A percentile compares a stretch with the other conserved stretches of the same genome.
Evolutionary conservation across 2,797 vertebrate species (phyloP).

Genomic region (Xenentodon cancila): DNA sequence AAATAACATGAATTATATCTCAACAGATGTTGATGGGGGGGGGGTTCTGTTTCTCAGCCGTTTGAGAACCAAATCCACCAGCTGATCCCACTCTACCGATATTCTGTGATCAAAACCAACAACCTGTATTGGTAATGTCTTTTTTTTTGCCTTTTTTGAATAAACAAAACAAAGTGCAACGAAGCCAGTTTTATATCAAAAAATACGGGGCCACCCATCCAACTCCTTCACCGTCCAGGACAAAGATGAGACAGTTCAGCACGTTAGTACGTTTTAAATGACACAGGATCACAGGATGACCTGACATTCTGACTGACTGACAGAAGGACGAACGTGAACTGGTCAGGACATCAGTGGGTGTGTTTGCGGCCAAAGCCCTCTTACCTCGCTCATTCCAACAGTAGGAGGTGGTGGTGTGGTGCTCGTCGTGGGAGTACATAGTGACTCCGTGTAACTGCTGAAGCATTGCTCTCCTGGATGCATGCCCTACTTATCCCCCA

Average conservation of each 20-base stretch:
- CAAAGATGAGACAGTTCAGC: slow-evolving; percentile 27
- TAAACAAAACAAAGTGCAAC: background rate
- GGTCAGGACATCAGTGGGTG: slow-evolving; percentile 48
- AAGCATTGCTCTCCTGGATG: slow-evolving; percentile 90
- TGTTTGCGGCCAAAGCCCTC: slow-evolving; percentile 62
- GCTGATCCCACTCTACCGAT: background rate
- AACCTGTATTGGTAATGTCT: no score
- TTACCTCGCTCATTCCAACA: slow-evolving; percentile 88
- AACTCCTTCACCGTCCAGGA: slow-evolving; percentile 2
- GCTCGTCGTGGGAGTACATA: slow-evolving; percentile 88
- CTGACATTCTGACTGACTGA: slow-evolving; percentile 56
- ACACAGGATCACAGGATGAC: slow-evolving; percentile 60
- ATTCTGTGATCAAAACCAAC: no score
- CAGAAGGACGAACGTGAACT: slow-evolving; percentile 33
- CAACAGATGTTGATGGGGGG: slow-evolving; percentile 8
- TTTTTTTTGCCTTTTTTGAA: no score
- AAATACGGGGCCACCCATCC: slow-evolving; percentile 6
- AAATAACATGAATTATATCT: slow-evolving; percentile 19
- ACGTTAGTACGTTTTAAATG: slow-evolving; percentile 31
- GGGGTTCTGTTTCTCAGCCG: background rate
- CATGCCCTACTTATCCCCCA: slow-evolving; percentile 80
- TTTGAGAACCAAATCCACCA: slow-evolving; percentile 3
- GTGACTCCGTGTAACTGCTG: slow-evolving; percentile 91
- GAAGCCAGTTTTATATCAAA: background rate
- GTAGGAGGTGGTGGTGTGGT: slow-evolving; percentile 80